Evolutionary conservation across 2,113 vertebrate species (phyloP), one percentile per base, ranked within the genome.

Genomic region (Pteropus alecto): DNA sequence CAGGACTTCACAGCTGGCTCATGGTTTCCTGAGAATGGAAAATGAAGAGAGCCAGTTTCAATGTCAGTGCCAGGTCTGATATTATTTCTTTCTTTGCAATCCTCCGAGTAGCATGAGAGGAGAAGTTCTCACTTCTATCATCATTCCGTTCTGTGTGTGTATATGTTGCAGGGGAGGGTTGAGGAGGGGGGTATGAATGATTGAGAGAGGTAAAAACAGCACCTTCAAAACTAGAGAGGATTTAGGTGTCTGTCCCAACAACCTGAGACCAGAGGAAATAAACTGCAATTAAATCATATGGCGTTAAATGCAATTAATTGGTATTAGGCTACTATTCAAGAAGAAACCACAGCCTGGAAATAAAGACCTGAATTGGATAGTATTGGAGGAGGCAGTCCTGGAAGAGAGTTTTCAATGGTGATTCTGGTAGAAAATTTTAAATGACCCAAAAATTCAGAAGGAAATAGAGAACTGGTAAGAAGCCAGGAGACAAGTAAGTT

Each of bases 171-270:
- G 58, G 54, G 26, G 15, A 7, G 10, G 48, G 70, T 1, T 5
- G 26, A 7, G 1, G 1, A 3, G 12, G 0, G n/a, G 11, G 0
- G 9, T 7, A 12, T 21, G 14, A 16, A 1, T 4, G 18, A 14
- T 5, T 6, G 21, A 14, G 9, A 33, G 43, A 9, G 24, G 15
- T 51, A 54, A 91, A 56, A 73, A 68, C 10, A 51, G 28, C 15
- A 26, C 77, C 90, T n/a, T 77, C 30, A 65, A 56, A 76, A 56
- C 18, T 16, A 38, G 33, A 68, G 67, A 68, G n/a, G 21, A 35
- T 35, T 22, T 79, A 54, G 13, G 26, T 63, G 14, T 61, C n/a
- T 11, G 22, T 28, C 21, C 28, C 43, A 7, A 19, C n/a, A 28
- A 60, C 15, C 60, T 74, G 33, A 79, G 76, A 58, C 21, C 33